Conservation (phyloP, 2,113 vertebrate species). For the Furnarius figulus region DNA sequence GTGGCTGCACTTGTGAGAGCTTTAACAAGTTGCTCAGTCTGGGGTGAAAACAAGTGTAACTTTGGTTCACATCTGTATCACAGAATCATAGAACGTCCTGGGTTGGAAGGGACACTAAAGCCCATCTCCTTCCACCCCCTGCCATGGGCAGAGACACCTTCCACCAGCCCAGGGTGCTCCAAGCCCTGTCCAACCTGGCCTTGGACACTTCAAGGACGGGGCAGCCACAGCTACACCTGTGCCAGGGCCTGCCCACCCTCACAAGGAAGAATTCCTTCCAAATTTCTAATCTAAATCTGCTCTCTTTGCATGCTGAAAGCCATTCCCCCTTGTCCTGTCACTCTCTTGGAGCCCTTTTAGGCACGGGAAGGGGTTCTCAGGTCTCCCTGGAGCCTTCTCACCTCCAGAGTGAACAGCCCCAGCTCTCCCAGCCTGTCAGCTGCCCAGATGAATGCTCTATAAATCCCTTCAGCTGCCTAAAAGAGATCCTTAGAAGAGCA, state of each 20-base stretch:
- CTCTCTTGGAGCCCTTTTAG: neutral
- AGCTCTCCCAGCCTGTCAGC: neutral
- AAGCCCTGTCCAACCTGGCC: neutral
- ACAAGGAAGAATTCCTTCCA: neutral
- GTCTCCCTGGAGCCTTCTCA: neutral
- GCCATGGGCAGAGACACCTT: neutral
- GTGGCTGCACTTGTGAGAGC: neutral
- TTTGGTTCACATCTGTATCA: neutral
- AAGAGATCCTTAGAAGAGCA: neutral
- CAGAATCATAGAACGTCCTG: neutral
- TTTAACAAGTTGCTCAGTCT: neutral
- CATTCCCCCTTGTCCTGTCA: neutral
- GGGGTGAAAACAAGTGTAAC: neutral
- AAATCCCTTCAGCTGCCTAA: neutral
- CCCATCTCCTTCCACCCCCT: neutral
- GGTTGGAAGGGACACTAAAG: neutral
- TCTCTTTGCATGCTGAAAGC: neutral
- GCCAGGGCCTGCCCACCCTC: rapidly evolving
- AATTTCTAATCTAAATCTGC: neutral
- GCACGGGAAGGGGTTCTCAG: rapidly evolving
- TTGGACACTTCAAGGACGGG: neutral
- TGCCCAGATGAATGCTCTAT: neutral
- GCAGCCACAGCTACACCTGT: neutral
- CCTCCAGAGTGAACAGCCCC: neutral
- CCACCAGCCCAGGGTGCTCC: rapidly evolving